Evolutionary conservation across 2,113 vertebrate genomes (phyloP).

Genomic region (Hucho hucho): DNA sequence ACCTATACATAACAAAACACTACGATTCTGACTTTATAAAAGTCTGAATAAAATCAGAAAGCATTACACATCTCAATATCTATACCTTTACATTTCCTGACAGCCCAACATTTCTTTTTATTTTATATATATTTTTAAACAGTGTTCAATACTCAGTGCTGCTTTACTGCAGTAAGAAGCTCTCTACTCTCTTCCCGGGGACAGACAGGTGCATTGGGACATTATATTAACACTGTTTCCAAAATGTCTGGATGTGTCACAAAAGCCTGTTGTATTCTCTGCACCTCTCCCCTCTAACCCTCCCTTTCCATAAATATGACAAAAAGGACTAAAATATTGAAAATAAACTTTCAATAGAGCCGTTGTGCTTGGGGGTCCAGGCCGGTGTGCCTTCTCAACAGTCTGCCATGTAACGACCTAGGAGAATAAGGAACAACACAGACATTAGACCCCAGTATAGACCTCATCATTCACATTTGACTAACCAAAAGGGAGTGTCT

Average conservation of each 20-base stretch:
- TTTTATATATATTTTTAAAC: constrained; percentile 65
- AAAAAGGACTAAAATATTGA: constrained; percentile 14
- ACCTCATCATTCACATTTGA: no score
- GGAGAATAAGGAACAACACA: constrained; percentile 48
- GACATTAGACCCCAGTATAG: no score
- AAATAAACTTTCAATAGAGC: constrained; percentile 41
- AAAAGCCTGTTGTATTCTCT: constrained; percentile 13
- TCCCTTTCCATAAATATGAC: constrained; percentile 16
- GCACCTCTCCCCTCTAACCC: no score
- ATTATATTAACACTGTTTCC: constrained; percentile 8
- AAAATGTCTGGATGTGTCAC: constrained; percentile 57
- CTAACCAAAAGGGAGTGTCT: no score
- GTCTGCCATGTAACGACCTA: constrained; percentile 97
- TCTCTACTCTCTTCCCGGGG: constrained; percentile 44
- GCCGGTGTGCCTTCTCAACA: constrained; percentile 74
- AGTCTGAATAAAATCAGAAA: constrained; percentile 72
- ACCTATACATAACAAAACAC: constrained; percentile 33
- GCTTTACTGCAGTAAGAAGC: constrained; percentile 78
- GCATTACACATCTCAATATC: constrained; percentile 62
- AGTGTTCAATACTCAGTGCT: constrained; percentile 94
- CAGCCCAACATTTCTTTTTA: constrained; percentile 65
- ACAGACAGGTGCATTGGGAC: constrained; percentile 54
- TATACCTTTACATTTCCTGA: constrained; percentile 76
- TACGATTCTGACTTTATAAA: constrained; percentile 72
- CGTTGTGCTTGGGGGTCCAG: constrained; percentile 49